These are phyloP conservation scores for Trochalopteron elliotii DNA, from an alignment of 2,113 vertebrate species.

Conservation along the genomic window DNA sequence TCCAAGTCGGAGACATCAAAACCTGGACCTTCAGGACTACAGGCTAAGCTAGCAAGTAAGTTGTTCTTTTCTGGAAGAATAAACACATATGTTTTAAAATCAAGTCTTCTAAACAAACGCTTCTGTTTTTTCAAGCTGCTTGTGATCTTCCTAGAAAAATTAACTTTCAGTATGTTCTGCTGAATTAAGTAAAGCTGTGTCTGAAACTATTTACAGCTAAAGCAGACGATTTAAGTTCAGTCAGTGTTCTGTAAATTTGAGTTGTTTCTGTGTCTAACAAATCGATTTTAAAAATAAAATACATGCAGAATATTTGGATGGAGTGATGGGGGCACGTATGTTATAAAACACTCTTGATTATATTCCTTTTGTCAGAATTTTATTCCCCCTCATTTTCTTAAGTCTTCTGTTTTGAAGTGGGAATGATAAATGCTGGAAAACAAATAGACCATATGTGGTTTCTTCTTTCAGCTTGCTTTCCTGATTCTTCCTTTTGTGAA, in stretches of 20 bases:
- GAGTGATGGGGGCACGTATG: not conserved
- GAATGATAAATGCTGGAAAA: not conserved
- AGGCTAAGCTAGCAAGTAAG: slow-evolving; percentile 99
- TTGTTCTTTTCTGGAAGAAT: slow-evolving; percentile 14
- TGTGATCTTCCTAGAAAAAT: not conserved
- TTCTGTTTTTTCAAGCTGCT: not conserved
- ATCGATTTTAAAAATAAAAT: not conserved
- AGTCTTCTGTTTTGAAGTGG: not conserved
- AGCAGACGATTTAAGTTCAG: not conserved
- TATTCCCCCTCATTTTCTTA: not conserved
- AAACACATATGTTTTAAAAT: not conserved
- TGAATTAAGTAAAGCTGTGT: not conserved
- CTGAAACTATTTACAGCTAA: not conserved
- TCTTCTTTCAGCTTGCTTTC: not conserved
- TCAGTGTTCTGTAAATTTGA: not conserved
- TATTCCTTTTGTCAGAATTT: not conserved
- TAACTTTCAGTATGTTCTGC: not conserved
- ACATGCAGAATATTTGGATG: not conserved
- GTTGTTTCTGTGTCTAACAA: not conserved
- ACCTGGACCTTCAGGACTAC: slow-evolving; percentile 98
- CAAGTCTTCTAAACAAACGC: not conserved
- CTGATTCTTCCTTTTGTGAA: not conserved
- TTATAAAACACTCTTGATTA: not conserved
- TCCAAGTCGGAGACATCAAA: slow-evolving; percentile 97
- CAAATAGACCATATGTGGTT: not conserved